These are phyloP conservation scores for Lonchura striata DNA, from an alignment of 2,113 vertebrate genomes.

Conservation along the genomic window DNA sequence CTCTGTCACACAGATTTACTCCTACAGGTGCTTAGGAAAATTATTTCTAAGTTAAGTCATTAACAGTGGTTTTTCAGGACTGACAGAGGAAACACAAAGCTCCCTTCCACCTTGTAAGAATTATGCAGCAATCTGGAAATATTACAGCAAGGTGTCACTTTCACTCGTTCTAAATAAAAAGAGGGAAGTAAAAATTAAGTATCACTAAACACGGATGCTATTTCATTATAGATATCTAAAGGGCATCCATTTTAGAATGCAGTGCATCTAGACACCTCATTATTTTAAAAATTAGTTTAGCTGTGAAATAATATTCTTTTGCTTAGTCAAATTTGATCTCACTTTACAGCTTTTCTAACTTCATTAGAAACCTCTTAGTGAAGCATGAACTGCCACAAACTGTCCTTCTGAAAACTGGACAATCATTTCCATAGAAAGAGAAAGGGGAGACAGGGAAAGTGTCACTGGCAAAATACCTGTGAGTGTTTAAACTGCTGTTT, in stretches of 20 bases:
- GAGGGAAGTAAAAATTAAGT: slow-evolving; percentile 16
- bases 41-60: not conserved
- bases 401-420: not conserved
- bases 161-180: slow-evolving; percentile 43
- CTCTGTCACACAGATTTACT: not conserved
- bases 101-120: not conserved
- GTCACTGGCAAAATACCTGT: not conserved
- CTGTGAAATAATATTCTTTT: slow-evolving; percentile 26
- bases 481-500: not conserved
- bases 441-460: not conserved
- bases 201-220: not conserved
- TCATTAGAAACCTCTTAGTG: slow-evolving; percentile 28
- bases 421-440: slow-evolving; percentile 5
- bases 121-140: slow-evolving; percentile 6
- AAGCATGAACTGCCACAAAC: not conserved
- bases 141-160: slow-evolving; percentile 11
- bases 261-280: not conserved
- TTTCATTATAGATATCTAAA: not conserved
- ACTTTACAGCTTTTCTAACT: slow-evolving; percentile 45
- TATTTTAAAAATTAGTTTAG: not conserved
- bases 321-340: slow-evolving; percentile 25
- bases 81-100: not conserved
- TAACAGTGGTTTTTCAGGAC: not conserved
- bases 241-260: not conserved
- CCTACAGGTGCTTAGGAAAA: not conserved